Evolutionary conservation across 2,888 invertebrate genomes (phyloP), one percentile per base, ranked within the genome.

Genomic region (Drosophila neotestacea): DNA sequence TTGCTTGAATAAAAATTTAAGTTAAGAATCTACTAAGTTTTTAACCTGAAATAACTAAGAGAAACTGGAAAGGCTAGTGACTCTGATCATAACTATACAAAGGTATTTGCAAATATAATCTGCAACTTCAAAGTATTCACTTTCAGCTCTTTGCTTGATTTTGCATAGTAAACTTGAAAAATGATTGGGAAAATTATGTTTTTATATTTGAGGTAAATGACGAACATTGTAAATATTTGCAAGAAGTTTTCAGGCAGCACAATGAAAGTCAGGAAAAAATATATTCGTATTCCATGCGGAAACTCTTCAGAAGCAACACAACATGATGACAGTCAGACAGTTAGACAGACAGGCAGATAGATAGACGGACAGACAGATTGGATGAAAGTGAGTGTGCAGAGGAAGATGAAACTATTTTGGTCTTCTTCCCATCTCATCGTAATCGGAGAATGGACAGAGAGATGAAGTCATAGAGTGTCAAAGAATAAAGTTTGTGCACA

Each of bases 291-390:
- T n/a, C n/a, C 34, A 50, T 41, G 56, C 2, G 6, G 46, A 46
- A 46, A 62, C 41, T 55, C 55, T 68, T 69, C 79, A 67, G 70
- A 82, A 77, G 84, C 66, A 79, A 65, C 60, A 71, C 62, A 65
- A 69, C 66, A 75, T 60, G 71, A 66, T 75, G 75, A 77, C 59
- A 69, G 69, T 65, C 34, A 58, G 70, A 62, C 50, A 66, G 64
- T 73, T 58, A 77, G 72, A 67, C 30, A 46, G 62, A 70, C 56
- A 46, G 73, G 54, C 64, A 46, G 72, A 48, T 44, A 34, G 66
- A 70, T 58, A 54, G 73, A 60, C 64, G 32, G 48, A 58, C 59
- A 16, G 50, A 1, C 42, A 67, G 38, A 62, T 46, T 47, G 47
- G 44, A 46, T n/a, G 22, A 39, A 41, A 44, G 6, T 13, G 47